phyloP scores from a whole-genome alignment of 2,113 vertebrate species.

The Campylorhamphus procurvoides region DNA sequence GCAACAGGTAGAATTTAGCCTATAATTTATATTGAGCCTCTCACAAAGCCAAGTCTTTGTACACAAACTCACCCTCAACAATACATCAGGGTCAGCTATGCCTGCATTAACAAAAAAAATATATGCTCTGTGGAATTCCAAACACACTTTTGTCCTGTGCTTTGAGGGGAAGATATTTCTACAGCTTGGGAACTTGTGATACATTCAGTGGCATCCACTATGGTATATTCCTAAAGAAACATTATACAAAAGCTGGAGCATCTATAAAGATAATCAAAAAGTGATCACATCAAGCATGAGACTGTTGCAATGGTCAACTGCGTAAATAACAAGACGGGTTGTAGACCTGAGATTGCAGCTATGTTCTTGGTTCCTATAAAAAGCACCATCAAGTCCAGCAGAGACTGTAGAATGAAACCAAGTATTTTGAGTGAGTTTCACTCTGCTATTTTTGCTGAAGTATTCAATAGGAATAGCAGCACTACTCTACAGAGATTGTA shows the following conservation, averaged over 20 bases:
- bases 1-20: constrained; percentile 14
- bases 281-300: not conserved
- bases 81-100: not conserved
- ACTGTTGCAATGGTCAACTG: not conserved
- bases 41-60: not conserved
- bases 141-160: not conserved
- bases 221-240: not conserved
- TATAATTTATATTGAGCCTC: not conserved
- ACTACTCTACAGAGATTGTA: not conserved
- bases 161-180: not conserved
- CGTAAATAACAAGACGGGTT: not conserved
- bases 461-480: not conserved
- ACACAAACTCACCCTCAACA: not conserved
- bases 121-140: not conserved
- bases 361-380: not conserved
- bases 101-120: not conserved
- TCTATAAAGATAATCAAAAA: not conserved
- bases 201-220: not conserved
- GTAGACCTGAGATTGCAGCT: not conserved
- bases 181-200: not conserved
- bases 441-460: not conserved
- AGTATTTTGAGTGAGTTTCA: not conserved
- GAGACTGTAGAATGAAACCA: not conserved
- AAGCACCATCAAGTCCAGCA: not conserved
- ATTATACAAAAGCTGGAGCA: not conserved